These are phyloP conservation scores for Drosophila novamexicana DNA, from an alignment of 1,140 invertebrate genomes.

Conservation along the genomic window DNA sequence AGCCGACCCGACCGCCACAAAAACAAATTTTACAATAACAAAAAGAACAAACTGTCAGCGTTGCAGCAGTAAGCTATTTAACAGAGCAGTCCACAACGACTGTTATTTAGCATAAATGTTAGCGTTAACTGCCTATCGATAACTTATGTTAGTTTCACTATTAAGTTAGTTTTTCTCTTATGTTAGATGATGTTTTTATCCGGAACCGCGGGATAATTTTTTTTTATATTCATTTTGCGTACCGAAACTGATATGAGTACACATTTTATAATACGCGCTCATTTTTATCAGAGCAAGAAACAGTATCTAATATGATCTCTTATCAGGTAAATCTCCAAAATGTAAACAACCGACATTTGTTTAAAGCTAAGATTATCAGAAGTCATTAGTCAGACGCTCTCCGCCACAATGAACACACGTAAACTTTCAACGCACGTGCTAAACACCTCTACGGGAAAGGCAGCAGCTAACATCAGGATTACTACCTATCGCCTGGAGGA, in stretches of 20 bases:
- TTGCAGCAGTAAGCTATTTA: constrained; percentile 14
- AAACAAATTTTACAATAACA: constrained; percentile 45
- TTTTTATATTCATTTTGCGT: no score
- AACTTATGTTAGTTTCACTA: constrained; percentile 9
- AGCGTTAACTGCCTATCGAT: constrained; percentile 22
- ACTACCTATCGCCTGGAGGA: constrained; percentile 86
- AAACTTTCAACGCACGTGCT: constrained; percentile 88
- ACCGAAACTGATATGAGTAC: not conserved
- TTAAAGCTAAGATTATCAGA: constrained; percentile 6
- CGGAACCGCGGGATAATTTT: no score
- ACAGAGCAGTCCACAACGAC: constrained; percentile 7
- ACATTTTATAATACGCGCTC: not conserved
- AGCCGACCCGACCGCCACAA: constrained; percentile 39
- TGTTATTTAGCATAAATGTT: constrained; percentile 7
- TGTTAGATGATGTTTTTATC: no score
- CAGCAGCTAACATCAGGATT: constrained; percentile 87
- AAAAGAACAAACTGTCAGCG: constrained; percentile 14
- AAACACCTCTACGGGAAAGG: constrained; percentile 88
- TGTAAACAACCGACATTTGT: constrained; percentile 7
- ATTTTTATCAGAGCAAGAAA: not conserved
- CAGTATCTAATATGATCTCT: not conserved
- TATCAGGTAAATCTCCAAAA: constrained; percentile 4
- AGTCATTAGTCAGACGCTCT: constrained; percentile 7
- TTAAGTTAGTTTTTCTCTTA: not conserved
- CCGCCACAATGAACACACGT: constrained; percentile 76